Evolutionary conservation across 2,113 vertebrate genomes (phyloP), one percentile per base, ranked within the genome.

Genomic region (Brienomyrus longianalis): DNA sequence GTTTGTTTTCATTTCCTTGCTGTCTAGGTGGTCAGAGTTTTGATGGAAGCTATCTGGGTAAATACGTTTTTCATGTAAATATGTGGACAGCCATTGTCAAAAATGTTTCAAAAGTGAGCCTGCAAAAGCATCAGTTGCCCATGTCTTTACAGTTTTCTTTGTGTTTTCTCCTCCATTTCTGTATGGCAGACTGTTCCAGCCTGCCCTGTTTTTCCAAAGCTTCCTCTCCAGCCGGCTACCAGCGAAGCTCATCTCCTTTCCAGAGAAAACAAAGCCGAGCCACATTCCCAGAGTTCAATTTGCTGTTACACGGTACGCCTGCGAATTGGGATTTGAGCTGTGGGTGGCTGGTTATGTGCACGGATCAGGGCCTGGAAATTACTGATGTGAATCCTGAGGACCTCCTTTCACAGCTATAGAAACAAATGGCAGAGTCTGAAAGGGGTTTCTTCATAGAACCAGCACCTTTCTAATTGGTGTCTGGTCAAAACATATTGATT

Each of bases 231-330:
- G 94, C 94, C 94, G 93, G 94, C 85, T 91, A 95, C 94, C 95
- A 96, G 94, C 95, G 94, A 96, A 95, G 95, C 95, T 96, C 95
- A 96, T 96, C 96, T 96, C 95, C 95, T 94, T 94, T 94, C 95
- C 95, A 96, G 95, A 95, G 94, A 94, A 96, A 96, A 96, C 95
- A 96, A 96, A 96, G 95, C 93, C 92, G 93, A 95, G 92, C 94
- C 93, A 94, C 96, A 96, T 96, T 96, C 95, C 95, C 95, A 94
- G 56, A 95, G 94, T 95, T 96, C 95, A 96, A 96, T 96, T 96
- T 96, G 95, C 95, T 96, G 96, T 96, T 96, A 96, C 94, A 93
- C 95, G 92, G 95, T 93, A 94, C 95, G 94, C 95, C 93, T 95
- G 94, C 93, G 96, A 94, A 96, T 95, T 96, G 95, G 93, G 95